Conservation (phyloP, 2,797 vertebrate genomes). For the Rhinophrynus dorsalis region DNA sequence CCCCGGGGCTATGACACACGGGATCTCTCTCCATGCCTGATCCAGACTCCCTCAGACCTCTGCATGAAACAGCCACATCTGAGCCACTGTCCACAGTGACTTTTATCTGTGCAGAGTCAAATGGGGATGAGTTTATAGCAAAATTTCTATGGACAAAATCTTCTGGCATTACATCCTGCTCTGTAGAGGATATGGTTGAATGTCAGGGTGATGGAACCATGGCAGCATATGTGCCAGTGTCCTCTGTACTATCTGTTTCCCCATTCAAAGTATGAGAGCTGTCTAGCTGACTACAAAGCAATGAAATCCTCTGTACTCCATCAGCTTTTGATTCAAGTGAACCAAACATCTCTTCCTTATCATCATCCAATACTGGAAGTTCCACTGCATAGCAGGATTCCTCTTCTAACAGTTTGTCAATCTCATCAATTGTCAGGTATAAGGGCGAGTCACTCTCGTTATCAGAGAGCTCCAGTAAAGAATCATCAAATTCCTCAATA, state of each 20-base stretch:
- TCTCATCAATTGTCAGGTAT: constrained; percentile 62
- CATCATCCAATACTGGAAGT: background rate
- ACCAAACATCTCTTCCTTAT: background rate
- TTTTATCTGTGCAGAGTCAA: no score
- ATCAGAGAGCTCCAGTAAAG: constrained; percentile 58
- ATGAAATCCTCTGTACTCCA: background rate
- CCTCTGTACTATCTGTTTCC: background rate
- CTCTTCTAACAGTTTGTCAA: constrained; percentile 64
- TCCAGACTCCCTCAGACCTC: no score
- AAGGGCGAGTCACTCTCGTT: constrained; percentile 60
- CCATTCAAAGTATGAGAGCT: background rate
- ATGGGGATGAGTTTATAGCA: no score
- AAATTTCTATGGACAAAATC: no score
- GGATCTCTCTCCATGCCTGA: no score
- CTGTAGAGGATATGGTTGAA: background rate
- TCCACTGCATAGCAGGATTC: constrained; percentile 44
- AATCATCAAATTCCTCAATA: constrained; percentile 52
- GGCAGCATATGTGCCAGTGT: constrained; percentile 20
- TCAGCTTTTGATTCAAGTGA: background rate
- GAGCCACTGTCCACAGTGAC: no score
- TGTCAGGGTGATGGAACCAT: constrained; percentile 2
- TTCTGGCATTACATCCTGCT: background rate
- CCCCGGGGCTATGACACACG: no score
- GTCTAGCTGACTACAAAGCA: background rate
- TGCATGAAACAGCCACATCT: no score